Percentiles rank a stretch among this genome's conserved stretches.
Conservation (phyloP, 2,888 invertebrate species). For the Pardosa pseudoannulata region DNA sequence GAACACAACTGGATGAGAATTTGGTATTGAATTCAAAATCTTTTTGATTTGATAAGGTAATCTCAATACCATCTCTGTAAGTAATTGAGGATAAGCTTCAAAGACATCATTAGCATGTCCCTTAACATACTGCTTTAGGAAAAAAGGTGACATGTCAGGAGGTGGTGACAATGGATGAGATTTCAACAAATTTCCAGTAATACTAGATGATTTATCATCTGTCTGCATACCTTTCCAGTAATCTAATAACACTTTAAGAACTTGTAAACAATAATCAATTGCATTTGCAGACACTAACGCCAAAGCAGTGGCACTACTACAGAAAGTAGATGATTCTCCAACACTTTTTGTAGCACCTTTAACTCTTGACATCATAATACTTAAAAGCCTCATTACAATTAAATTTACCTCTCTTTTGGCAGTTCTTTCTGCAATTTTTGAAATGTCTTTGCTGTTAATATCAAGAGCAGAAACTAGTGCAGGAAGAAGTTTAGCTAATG, state of each 20-base stretch:
- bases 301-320: conserved; percentile 66
- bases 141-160: conserved; percentile 96
- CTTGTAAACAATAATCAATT: conserved; percentile 85
- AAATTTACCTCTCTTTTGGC: conserved; percentile 90
- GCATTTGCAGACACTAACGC: conserved; percentile 59
- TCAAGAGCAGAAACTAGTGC: conserved; percentile 82
- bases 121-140: conserved; percentile 88
- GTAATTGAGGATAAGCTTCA: conserved; percentile 93
- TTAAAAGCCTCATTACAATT: conserved; percentile 90
- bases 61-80: conserved; percentile 95
- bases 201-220: conserved; percentile 72
- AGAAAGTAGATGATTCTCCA: conserved; percentile 67
- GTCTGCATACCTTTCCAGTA: conserved; percentile 77
- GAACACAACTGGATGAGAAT: conserved; percentile 77
- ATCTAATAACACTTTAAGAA: conserved; percentile 83
- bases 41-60: conserved; percentile 95
- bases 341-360: conserved; percentile 78
- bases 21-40: conserved; percentile 70
- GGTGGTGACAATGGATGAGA: conserved; percentile 86
- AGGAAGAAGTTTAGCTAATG: conserved; percentile 86
- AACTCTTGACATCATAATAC: conserved; percentile 87
- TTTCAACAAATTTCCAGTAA: conserved; percentile 82
- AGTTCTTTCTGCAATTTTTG: conserved; percentile 81
- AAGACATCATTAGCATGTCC: conserved; percentile 94
- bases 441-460: conserved; percentile 74